Evolutionary conservation across 2,113 vertebrate genomes (phyloP).

Genomic region (Vulpes lagopus): DNA sequence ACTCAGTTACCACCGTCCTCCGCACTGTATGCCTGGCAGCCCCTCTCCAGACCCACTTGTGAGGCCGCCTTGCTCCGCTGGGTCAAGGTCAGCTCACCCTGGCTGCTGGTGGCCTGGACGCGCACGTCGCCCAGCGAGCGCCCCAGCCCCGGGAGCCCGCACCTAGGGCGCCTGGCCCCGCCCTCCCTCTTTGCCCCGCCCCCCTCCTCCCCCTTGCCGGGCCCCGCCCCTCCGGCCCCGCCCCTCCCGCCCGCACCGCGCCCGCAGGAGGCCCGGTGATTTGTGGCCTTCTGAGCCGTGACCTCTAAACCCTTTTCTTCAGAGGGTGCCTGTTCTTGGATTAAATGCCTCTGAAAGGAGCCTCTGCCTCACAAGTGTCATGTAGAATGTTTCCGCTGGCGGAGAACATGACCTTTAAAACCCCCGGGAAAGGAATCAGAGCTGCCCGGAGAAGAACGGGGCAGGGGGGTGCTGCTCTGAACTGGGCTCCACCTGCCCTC

Average conservation of each 20-base stretch:
- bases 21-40: background rate
- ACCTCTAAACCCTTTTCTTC: slow-evolving; percentile 60
- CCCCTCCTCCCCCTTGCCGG: no score
- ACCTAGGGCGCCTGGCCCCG: no score
- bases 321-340: slow-evolving; percentile 14
- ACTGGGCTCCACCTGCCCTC: background rate
- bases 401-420: slow-evolving; percentile 80
- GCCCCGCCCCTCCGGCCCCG: background rate
- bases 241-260: rapidly evolving
- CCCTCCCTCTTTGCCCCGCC: background rate
- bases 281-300: background rate
- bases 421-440: slow-evolving; percentile 13
- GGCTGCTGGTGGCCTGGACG: background rate
- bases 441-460: background rate
- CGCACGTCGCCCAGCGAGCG: rapidly evolving
- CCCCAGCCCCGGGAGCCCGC: background rate
- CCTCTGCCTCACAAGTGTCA: slow-evolving; percentile 40
- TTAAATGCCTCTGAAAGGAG: slow-evolving; percentile 63
- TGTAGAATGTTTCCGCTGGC: slow-evolving; percentile 59
- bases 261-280: background rate
- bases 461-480: background rate
- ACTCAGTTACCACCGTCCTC: background rate
- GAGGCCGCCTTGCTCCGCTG: background rate
- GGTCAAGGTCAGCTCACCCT: background rate
- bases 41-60: background rate